Percentiles rank a stretch among this genome's conserved stretches.
These are phyloP conservation scores for Tragulus kanchil DNA, from an alignment of 2,113 vertebrate genomes.

Conservation along the genomic window DNA sequence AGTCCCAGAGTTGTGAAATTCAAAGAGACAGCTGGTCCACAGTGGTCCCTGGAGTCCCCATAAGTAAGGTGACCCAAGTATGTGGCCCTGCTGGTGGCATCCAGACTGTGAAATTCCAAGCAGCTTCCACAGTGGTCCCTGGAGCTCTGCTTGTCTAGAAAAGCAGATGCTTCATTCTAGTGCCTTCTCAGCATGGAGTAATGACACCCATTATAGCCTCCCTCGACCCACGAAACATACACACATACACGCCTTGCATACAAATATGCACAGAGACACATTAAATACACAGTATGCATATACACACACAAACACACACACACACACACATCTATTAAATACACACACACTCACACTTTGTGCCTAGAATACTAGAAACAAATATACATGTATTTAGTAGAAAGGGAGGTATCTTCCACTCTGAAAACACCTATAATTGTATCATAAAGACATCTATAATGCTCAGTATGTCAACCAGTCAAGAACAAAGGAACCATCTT, in stretches of 20 bases:
- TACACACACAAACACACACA: neutral
- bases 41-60: neutral
- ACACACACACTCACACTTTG: neutral
- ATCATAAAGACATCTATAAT: neutral
- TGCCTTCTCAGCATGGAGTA: neutral
- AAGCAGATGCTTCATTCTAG: neutral
- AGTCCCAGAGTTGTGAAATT: neutral
- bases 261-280: neutral
- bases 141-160: conserved; percentile 26
- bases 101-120: too few relatives aligned
- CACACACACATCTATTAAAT: neutral
- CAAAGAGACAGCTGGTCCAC: neutral
- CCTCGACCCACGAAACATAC: neutral
- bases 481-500: conserved; percentile 36
- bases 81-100: neutral
- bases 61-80: neutral
- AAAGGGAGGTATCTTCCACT: neutral
- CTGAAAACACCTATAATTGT: neutral
- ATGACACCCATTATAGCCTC: neutral
- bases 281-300: neutral
- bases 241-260: neutral
- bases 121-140: too few relatives aligned
- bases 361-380: neutral
- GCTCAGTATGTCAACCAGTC: neutral
- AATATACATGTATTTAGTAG: neutral